Conservation (phyloP, 2,113 vertebrate species). For the Cynopterus brachyotis region DNA sequence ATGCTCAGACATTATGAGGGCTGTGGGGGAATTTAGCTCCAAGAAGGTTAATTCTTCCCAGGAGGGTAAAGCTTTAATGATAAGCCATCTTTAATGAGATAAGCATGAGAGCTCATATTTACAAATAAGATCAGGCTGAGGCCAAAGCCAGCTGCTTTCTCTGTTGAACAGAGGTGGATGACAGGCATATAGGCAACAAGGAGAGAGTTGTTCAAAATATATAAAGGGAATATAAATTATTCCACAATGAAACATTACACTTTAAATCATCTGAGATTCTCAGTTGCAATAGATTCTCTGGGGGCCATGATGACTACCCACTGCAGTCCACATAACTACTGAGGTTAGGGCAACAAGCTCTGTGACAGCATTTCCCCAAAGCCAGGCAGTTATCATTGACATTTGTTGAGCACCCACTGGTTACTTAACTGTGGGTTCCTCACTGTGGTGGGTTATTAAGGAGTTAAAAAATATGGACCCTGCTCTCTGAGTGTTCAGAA, state of each 20-base stretch:
- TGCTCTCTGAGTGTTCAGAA: background rate
- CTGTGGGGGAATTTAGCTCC: background rate
- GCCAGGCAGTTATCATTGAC: background rate
- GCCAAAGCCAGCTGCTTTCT: background rate
- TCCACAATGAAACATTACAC: background rate
- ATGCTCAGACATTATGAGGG: slow-evolving; percentile 32
- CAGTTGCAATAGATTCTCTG: background rate
- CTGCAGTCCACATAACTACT: background rate
- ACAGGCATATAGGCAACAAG: background rate
- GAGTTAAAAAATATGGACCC: background rate
- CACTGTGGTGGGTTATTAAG: background rate
- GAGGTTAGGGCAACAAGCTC: background rate
- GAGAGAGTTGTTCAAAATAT: slow-evolving; percentile 1
- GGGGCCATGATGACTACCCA: background rate
- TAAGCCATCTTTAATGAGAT: slow-evolving; percentile 63
- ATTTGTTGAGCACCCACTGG: background rate
- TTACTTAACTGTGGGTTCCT: background rate
- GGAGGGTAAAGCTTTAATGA: slow-evolving; percentile 60
- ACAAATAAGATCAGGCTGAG: slow-evolving; percentile 58
- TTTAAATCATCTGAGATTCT: slow-evolving; percentile 42
- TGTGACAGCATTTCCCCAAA: background rate
- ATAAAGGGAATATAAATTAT: background rate
- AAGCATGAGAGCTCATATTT: slow-evolving; percentile 40
- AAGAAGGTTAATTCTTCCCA: slow-evolving; percentile 65
- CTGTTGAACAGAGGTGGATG: slow-evolving; percentile 15